Evolutionary conservation across 2,797 vertebrate species (phyloP), one percentile per base, ranked within the genome.

Genomic region (Clamator glandarius): DNA sequence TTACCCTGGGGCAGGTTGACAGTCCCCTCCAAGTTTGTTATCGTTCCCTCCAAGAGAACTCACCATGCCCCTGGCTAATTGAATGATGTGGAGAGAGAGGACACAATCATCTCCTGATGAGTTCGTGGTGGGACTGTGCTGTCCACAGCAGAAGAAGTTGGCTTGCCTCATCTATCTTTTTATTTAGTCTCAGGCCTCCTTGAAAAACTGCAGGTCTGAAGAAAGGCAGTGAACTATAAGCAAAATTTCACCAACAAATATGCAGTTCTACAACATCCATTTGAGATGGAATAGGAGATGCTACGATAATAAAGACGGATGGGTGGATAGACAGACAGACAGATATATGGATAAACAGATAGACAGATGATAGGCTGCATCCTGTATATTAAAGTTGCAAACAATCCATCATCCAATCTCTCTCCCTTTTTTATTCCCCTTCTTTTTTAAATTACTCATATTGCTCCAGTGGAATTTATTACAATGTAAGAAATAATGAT

Each of bases 401-500:
- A 21, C 35, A 87, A 82, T 94, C 54, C 44, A 51, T 94, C 94
- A 92, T 26, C 20, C 58, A 48, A 48, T 31, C 52, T 80, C 31
- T 39, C 39, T 52, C 31, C 41, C 23, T 21, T 75, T 44, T 44
- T 69, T 46, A 69, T 55, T 61, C 74, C 66, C 89, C 55, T 63
- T 11, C 35, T 63, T 90, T 89, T 90, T 79, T 24, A 86, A 80
- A 92, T 89, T 88, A 67, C 1, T 3, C n/a, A 69, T 82, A 61
- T 62, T 76, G 31, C 74, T 95, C 69, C 5, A 6, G 50, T 33
- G 48, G 89, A 96, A 93, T 84, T 90, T 93, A 95, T 94, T 95
- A 29, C 79, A 78, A 42, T 67, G 73, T 84, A 89, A 90, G 80
- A 89, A 69, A 82, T 78, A 44, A 76, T 51, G 83, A 81, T 74